Conservation (phyloP, 2,113 vertebrate genomes). For the Oryzias melastigma region DNA sequence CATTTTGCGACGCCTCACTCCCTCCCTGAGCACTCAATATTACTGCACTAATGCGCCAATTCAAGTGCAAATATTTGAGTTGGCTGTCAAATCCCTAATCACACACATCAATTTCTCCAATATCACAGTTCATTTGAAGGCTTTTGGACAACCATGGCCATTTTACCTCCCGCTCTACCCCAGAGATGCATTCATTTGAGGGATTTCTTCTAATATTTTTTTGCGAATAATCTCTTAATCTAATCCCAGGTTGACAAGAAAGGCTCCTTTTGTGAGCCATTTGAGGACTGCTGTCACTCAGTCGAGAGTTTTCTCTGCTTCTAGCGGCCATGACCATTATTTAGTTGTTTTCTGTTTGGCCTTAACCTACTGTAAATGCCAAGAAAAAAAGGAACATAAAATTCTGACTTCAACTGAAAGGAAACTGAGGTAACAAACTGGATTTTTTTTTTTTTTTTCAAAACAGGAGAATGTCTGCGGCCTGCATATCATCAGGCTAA, state of each 20-base stretch:
- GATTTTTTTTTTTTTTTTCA: conserved; percentile 33
- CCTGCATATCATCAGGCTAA: conserved; percentile 68
- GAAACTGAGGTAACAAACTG: conserved; percentile 36
- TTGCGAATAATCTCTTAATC: conserved; percentile 45
- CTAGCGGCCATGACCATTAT: not conserved
- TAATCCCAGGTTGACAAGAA: conserved; percentile 25
- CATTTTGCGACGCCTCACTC: conserved; percentile 15
- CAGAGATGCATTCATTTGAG: conserved; percentile 39
- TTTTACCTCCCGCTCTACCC: conserved; percentile 15
- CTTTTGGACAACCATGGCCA: conserved; percentile 40
- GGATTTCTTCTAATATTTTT: conserved; percentile 31
- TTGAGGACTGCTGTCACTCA: conserved; percentile 25
- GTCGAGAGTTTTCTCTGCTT: not conserved
- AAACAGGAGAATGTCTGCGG: conserved; percentile 53
- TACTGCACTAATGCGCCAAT: conserved; percentile 54
- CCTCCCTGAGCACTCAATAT: conserved; percentile 50
- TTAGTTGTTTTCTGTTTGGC: conserved; percentile 4
- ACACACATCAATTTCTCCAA: conserved; percentile 60
- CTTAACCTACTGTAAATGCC: conserved; percentile 8
- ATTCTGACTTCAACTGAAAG: conserved; percentile 27
- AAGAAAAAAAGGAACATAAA: conserved; percentile 9
- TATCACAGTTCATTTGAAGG: conserved; percentile 57
- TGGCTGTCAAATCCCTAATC: conserved; percentile 61
- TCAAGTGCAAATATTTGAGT: conserved; percentile 76
- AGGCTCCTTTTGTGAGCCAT: conserved; percentile 30